phyloP scores from a whole-genome alignment of 2,888 invertebrate species.

The Pycnomerus fuliginosus region DNA sequence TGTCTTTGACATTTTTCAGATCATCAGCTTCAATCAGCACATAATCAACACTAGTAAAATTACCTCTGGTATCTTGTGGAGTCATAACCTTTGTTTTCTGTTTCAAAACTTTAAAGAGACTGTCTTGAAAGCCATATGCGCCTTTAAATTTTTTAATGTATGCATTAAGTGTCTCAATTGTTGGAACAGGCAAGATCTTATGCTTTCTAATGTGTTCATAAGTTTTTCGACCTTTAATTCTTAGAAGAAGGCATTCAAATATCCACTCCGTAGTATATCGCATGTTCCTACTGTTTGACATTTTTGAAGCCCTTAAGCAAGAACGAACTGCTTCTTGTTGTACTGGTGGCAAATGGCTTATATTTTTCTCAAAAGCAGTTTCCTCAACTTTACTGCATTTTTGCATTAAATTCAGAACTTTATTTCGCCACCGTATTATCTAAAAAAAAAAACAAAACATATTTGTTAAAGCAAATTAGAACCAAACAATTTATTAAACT shows the following conservation, averaged over 20 bases:
- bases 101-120: constrained; percentile 1
- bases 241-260: neutral
- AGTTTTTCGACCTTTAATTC: neutral
- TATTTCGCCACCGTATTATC: too few relatives aligned
- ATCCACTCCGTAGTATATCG: constrained; percentile 2
- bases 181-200: constrained; percentile 1
- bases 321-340: neutral
- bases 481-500: too few relatives aligned
- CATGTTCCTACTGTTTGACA: neutral
- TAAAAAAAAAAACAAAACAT: too few relatives aligned
- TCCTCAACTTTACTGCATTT: too few relatives aligned
- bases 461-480: too few relatives aligned
- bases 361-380: too few relatives aligned
- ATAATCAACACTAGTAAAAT: too few relatives aligned
- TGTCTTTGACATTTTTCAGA: too few relatives aligned
- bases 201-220: neutral
- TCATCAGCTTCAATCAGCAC: too few relatives aligned
- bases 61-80: neutral
- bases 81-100: neutral
- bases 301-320: neutral
- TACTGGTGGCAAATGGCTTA: neutral
- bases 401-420: too few relatives aligned
- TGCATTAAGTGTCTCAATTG: neutral
- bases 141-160: neutral
- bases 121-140: constrained; percentile 1